These are phyloP conservation scores for Harlomillsia oculata DNA, from an alignment of 1,140 invertebrate genomes.

Conservation along the genomic window DNA sequence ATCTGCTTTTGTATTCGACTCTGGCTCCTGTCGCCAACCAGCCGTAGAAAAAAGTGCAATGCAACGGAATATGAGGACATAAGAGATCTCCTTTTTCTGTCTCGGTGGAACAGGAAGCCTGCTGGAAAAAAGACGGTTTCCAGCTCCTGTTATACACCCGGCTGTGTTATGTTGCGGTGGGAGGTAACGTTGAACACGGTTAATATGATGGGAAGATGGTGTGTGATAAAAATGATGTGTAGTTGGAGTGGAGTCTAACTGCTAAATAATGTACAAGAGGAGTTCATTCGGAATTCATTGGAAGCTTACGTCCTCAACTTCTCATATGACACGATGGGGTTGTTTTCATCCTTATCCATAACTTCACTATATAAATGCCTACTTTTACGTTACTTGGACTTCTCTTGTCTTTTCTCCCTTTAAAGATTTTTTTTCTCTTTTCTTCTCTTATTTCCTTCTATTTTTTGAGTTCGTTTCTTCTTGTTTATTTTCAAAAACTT, in stretches of 20 bases:
- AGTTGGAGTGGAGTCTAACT: constrained; percentile 13
- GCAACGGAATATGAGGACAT: neutral
- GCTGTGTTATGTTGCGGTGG: neutral
- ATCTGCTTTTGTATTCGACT: constrained; percentile 14
- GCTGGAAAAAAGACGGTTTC: neutral
- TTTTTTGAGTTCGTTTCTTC: too few species aligned
- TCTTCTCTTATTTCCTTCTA: too few species aligned
- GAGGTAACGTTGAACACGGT: constrained; percentile 2
- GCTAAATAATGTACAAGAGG: constrained; percentile 26
- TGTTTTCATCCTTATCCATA: too few species aligned
- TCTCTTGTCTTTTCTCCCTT: too few species aligned
- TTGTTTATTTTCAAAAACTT: too few species aligned
- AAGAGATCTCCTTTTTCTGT: too few species aligned
- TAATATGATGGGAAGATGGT: constrained; percentile 17
- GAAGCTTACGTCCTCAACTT: constrained; percentile 23
- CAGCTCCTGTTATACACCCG: neutral
- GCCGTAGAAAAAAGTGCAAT: neutral
- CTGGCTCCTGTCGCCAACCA: neutral
- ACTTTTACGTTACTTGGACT: too few species aligned
- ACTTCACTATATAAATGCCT: too few species aligned
- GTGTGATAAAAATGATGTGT: constrained; percentile 23
- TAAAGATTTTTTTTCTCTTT: too few species aligned
- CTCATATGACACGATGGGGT: too few species aligned
- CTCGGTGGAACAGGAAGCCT: too few species aligned
- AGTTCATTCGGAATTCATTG: constrained; percentile 31